phyloP scores from a whole-genome alignment of 1,140 invertebrate genomes.

The Zaprionus taronus region DNA sequence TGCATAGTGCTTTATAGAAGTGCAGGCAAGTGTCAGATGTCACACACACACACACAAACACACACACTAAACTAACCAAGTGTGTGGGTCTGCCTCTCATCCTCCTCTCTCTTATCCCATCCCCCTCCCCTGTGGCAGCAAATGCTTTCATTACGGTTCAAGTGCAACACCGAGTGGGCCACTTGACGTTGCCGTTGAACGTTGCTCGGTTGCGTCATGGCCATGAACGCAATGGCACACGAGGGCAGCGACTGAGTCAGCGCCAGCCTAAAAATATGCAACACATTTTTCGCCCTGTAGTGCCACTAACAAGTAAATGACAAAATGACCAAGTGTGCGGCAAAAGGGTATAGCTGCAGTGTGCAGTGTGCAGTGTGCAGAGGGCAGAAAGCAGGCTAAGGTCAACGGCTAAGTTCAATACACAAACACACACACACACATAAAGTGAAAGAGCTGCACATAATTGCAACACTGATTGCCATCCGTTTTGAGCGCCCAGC shows the following conservation, averaged over 20 bases:
- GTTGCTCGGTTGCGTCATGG: conserved; percentile 27
- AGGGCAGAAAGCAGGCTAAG: conserved; percentile 68
- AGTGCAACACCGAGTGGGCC: conserved; percentile 77
- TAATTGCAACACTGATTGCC: conserved; percentile 76
- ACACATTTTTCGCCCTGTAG: conserved; percentile 35
- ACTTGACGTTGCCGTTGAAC: conserved; percentile 67
- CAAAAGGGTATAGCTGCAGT: neutral
- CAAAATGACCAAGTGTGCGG: conserved; percentile 64
- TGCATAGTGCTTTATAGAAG: conserved; percentile 47
- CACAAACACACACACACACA: conserved; percentile 38
- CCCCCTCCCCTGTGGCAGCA: conserved; percentile 60
- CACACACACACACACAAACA: conserved; percentile 44
- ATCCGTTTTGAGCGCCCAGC: conserved; percentile 56
- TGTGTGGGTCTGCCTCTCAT: conserved; percentile 10
- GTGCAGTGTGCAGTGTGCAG: neutral
- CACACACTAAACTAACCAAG: conserved; percentile 59
- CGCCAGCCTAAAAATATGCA: conserved; percentile 70
- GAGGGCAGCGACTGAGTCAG: conserved; percentile 3
- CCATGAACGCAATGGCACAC: conserved; percentile 55
- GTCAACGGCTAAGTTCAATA: conserved; percentile 75
- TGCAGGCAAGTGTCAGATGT: conserved; percentile 70
- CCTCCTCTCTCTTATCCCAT: neutral
- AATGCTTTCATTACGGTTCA: conserved; percentile 80
- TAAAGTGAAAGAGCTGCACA: conserved; percentile 32
- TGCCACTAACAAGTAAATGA: conserved; percentile 51